Conservation (phyloP, 2,888 invertebrate species). For the Teleogryllus oceanicus region DNA sequence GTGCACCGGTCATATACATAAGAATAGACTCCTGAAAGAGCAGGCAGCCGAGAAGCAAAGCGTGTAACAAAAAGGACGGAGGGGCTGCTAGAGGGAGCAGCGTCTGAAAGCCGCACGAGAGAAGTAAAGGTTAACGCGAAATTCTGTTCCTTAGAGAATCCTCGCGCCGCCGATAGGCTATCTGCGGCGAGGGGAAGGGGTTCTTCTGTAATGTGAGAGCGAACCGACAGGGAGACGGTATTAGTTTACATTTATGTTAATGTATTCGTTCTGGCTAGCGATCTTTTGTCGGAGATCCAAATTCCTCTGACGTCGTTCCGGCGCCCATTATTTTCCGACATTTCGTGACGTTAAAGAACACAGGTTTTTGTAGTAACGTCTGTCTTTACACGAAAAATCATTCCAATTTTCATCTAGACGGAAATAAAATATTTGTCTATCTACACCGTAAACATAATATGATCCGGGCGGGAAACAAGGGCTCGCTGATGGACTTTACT, state of each 20-base stretch:
- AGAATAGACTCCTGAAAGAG: background rate
- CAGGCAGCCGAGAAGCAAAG: background rate
- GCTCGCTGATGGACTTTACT: too few relatives aligned
- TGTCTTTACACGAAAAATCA: too few relatives aligned
- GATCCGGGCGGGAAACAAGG: too few relatives aligned
- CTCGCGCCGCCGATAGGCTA: background rate
- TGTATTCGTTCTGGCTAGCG: background rate
- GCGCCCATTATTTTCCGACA: background rate
- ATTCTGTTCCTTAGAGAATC: background rate
- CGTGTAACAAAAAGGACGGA: background rate
- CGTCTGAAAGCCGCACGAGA: background rate
- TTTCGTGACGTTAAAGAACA: too few relatives aligned
- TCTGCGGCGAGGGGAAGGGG: background rate
- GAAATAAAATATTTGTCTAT: too few relatives aligned
- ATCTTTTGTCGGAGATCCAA: background rate
- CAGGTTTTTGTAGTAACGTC: too few relatives aligned
- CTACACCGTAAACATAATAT: too few relatives aligned
- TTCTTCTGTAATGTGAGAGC: background rate
- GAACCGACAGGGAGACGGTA: background rate
- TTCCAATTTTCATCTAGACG: too few relatives aligned
- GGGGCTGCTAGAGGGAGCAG: background rate
- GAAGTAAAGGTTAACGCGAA: background rate
- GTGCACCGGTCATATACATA: background rate
- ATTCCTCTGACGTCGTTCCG: background rate
- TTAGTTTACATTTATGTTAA: background rate